A percentile compares a stretch with the other conserved stretches of the same genome.
Evolutionary conservation across 1,140 invertebrate genomes (phyloP).

Genomic region (Drosophila punjabiensis): DNA sequence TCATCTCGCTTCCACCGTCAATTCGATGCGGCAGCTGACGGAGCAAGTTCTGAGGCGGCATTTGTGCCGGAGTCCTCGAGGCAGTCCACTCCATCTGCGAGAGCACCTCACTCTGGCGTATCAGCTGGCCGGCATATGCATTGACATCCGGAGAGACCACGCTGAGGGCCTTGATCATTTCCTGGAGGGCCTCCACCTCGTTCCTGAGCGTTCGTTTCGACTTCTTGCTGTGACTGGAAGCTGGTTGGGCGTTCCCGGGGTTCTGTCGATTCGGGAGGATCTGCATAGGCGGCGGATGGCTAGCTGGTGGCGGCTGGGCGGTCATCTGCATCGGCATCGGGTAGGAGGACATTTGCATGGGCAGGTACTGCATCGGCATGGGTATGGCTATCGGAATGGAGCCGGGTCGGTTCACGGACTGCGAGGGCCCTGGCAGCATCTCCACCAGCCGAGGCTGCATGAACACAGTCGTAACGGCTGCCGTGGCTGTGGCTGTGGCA

Average conservation of each 20-base stretch:
- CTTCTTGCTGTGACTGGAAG: constrained; percentile 25
- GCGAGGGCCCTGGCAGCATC: not conserved
- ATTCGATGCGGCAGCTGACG: constrained; percentile 36
- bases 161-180: constrained; percentile 50
- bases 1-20: constrained; percentile 42
- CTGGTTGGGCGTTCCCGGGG: not conserved
- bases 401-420: not conserved
- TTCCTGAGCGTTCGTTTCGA: constrained; percentile 40
- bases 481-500: constrained; percentile 1
- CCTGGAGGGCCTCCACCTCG: constrained; percentile 60
- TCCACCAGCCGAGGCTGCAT: constrained; percentile 7
- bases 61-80: not conserved
- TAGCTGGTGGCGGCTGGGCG: not conserved
- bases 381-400: constrained; percentile 21
- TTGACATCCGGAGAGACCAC: constrained; percentile 53
- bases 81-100: constrained; percentile 53
- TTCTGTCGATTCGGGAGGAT: not conserved
- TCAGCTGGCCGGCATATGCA: constrained; percentile 44
- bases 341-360: constrained; percentile 19
- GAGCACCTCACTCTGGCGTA: constrained; percentile 53
- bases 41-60: not conserved
- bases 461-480: not conserved
- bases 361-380: constrained; percentile 13
- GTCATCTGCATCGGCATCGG: constrained; percentile 27
- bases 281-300: constrained; percentile 8